Base-by-base conservation (phyloP, 2,888 invertebrate species). In the Pheosia tremula region DNA sequence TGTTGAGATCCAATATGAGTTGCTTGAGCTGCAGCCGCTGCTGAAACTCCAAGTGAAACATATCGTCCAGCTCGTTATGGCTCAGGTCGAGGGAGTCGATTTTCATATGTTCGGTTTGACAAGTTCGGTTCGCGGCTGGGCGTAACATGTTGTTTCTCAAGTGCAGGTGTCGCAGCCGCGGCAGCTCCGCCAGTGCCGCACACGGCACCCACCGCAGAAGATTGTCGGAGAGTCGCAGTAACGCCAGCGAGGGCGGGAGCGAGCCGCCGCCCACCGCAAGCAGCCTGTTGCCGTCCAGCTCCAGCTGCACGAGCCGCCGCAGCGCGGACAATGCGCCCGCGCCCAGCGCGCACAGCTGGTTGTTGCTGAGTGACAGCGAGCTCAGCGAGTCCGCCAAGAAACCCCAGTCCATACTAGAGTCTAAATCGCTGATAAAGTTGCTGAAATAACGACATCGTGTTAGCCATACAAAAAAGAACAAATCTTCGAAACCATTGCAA, bases 11-110 rank as follows among this genome's bases (percentile, higher is more conserved):
- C 66, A 97, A 86, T 80, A 96, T 96, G 36, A 98, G 89, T 62
- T 97, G 97, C 63, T 96, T 94, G 49, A 97, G 94, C 71, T 95
- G 96, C 53, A 96, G 94, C 59, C 95, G 95, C 59, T 94, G 95
- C 78, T 95, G 95, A 76, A 96, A 96, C 58, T 95, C 94, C 60
- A 95, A 91, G 24, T 93, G 90, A 49, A 96, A 95, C 62, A 96
- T 85, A 58, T 94, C 93, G 58, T 95, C 95, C 47, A 98, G 94
- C 73, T 96, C 95, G 82, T 97, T 98, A 82, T 96, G 96, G 13
- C 97, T 96, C 60, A 98, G 88, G 83, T 97, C 97, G 24, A 98
- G 92, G 68, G 96, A 96, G 74, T 97, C 97, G 56, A 97, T 81
- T 72, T 95, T 95, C 73, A 94, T 94, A 59, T 86, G 84, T 37